phyloP scores from a whole-genome alignment of 2,797 vertebrate genomes.

The Sebastes itinus region DNA sequence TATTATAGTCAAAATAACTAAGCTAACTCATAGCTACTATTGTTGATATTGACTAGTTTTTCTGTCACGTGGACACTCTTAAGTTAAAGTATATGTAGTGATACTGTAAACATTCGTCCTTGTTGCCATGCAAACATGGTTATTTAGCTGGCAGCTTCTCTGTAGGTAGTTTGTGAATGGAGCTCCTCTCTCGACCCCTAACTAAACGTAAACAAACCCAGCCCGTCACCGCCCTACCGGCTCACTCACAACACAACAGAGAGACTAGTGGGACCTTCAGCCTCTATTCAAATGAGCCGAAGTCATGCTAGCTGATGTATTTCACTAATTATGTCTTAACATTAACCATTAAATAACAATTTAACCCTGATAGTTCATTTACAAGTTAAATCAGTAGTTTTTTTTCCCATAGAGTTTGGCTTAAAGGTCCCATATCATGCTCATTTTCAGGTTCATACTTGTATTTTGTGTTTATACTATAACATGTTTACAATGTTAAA shows the following conservation, averaged over 20 bases:
- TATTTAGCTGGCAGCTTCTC: not conserved
- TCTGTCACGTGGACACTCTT: not conserved
- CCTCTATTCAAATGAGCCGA: not conserved
- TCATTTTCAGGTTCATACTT: no score
- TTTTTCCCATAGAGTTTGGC: accelerated
- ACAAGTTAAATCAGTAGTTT: accelerated
- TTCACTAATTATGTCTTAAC: accelerated
- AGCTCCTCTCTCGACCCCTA: constrained; percentile 43
- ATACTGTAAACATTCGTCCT: constrained; percentile 4
- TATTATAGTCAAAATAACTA: not conserved
- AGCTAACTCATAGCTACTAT: not conserved
- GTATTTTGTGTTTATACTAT: no score
- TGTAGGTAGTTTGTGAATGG: constrained; percentile 53
- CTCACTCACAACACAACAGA: constrained; percentile 5
- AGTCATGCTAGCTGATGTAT: not conserved
- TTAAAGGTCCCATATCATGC: no score
- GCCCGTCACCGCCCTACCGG: constrained; percentile 66
- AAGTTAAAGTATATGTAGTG: not conserved
- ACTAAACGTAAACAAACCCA: constrained; percentile 78
- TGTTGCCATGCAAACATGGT: not conserved
- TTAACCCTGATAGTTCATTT: accelerated
- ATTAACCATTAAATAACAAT: accelerated
- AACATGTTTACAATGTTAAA: no score
- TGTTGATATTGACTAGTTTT: not conserved
- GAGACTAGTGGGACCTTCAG: constrained; percentile 24